Base-by-base conservation (phyloP, 2,888 invertebrate species). In the Phragmatobia fuliginosa region DNA sequence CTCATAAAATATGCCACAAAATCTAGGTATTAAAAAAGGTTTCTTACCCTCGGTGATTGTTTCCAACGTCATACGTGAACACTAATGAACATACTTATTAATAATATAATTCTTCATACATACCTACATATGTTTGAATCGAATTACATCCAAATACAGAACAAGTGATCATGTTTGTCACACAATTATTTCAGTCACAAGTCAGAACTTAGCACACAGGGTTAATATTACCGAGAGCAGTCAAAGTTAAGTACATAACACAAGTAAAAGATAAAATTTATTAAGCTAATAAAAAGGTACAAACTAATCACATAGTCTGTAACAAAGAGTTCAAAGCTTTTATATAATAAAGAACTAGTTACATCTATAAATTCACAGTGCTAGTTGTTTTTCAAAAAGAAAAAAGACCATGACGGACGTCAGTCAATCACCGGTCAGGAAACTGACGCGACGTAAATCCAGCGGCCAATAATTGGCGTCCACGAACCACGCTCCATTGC, bases 381-480 rank as follows among this genome's bases (percentile, higher is more conserved):
- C 71, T 75, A 81, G 77, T 73, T 75, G 76, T 78, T 83, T 72
- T 77, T 81, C 80, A 49, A 80, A 84, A 83, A 80, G 74, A 76
- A 72, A 78, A 73, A 78, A 75, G 71, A 83, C 81, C 77, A 82
- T 79, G 73, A 72, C 81, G 63, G 72, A 77, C 81, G 83, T 85
- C 90, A 88, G 84, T 89, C 89, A 88, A 88, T 90, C 90, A 88
- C 85, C 64, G 82, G 70, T 77, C 74, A 81, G 87, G 83, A 88
- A 87, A 88, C 86, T 86, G 88, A 87, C 86, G 84, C 83, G 88
- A 82, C 86, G 85, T 84, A 88, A 89, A 87, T 86, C 86, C 87
- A 86, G 85, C 84, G 86, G 84, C 84, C 88, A 88, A 91, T 91
- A 91, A 91, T 92, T 91, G 92, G 90, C 90, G 86, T 85, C 82